Evolutionary conservation across 2,888 invertebrate genomes (phyloP).

Genomic region (Tortricodes alternella): DNA sequence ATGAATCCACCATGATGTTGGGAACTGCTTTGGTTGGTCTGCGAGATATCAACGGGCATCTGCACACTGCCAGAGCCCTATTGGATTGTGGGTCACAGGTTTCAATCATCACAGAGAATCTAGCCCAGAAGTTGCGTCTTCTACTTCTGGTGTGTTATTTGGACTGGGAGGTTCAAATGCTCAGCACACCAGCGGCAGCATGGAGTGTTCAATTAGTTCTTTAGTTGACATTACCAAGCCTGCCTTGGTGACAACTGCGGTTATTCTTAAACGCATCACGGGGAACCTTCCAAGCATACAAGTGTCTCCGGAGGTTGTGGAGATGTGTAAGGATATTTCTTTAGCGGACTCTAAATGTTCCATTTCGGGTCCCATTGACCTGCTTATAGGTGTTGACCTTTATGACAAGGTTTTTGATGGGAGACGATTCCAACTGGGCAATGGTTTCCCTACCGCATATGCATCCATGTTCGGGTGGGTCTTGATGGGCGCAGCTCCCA

Average conservation of each 20-base stretch:
- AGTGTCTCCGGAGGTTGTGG: background rate
- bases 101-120: background rate
- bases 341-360: background rate
- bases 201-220: background rate
- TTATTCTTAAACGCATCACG: background rate
- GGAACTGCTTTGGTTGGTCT: background rate
- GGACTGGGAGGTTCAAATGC: background rate
- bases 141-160: background rate
- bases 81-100: background rate
- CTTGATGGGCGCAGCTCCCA: background rate
- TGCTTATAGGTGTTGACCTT: background rate
- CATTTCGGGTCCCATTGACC: background rate
- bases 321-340: background rate
- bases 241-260: background rate
- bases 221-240: background rate
- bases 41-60: background rate
- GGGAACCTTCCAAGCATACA: background rate
- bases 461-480: background rate
- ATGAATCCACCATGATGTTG: background rate
- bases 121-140: conserved; percentile 1
- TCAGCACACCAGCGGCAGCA: background rate
- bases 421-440: background rate
- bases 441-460: background rate
- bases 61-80: background rate
- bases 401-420: background rate